Conservation (phyloP, 2,797 vertebrate species). For the Acipenser ruthenus region DNA sequence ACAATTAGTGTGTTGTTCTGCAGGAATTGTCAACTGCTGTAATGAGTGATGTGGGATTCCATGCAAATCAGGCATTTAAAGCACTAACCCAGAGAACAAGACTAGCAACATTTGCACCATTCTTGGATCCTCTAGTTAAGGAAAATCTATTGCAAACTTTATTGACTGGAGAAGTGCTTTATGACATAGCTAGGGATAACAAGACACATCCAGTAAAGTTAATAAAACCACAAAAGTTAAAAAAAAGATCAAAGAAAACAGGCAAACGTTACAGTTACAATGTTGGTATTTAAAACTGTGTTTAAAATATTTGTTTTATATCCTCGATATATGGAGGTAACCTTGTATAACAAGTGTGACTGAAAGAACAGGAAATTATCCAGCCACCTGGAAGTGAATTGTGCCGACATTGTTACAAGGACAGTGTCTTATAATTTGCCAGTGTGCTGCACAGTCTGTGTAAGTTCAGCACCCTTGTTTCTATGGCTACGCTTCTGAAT, state of each 20-base stretch:
- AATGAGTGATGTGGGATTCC: neutral
- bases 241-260: slow-evolving; percentile 3
- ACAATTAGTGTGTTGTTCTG: neutral
- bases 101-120: neutral
- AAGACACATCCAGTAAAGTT: slow-evolving; percentile 3
- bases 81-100: neutral
- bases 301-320: slow-evolving; percentile 16
- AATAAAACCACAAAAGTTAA: neutral
- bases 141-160: slow-evolving; percentile 18
- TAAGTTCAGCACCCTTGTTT: slow-evolving; percentile 17
- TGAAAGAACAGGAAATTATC: slow-evolving; percentile 18
- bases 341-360: slow-evolving; percentile 26
- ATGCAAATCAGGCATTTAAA: neutral
- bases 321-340: slow-evolving; percentile 21
- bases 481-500: slow-evolving; percentile 16
- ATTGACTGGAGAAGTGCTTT: slow-evolving; percentile 21
- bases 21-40: neutral
- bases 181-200: neutral
- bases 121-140: slow-evolving; percentile 9
- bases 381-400: slow-evolving; percentile 26
- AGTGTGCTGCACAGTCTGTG: neutral
- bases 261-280: slow-evolving; percentile 6
- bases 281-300: slow-evolving; percentile 26
- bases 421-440: neutral
- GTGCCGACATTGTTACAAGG: neutral